phyloP scores from a whole-genome alignment of 2,113 vertebrate species.

The Pollachius pollachius region DNA sequence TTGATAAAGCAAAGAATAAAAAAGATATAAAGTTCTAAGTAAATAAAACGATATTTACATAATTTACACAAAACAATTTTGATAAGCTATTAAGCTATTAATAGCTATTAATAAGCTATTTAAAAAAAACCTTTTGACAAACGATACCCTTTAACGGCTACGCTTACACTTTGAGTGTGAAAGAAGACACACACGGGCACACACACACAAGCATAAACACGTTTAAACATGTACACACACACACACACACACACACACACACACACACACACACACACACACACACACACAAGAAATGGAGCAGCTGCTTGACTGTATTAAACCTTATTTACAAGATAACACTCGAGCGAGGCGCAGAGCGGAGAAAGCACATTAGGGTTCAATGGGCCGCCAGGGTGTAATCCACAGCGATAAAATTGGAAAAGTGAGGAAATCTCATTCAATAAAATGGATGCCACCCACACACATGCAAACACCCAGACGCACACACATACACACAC shows the following conservation, averaged over 20 bases:
- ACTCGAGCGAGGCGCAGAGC: slow-evolving; percentile 45
- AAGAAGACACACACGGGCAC: slow-evolving; percentile 11
- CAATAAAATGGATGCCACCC: slow-evolving; percentile 1
- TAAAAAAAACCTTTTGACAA: no score
- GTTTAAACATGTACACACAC: no score
- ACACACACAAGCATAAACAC: slow-evolving; percentile 7
- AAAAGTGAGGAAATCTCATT: slow-evolving; percentile 45
- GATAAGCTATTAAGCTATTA: no score
- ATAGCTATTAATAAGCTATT: no score
- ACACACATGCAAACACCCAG: slow-evolving; percentile 1
- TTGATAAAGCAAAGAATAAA: no score
- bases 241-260: background rate
- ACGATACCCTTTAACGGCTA: slow-evolving; percentile 33
- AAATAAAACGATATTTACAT: no score
- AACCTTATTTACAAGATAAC: slow-evolving; percentile 67
- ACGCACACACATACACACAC: slow-evolving; percentile 33
- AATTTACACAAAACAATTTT: no score
- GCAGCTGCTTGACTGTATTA: slow-evolving; percentile 44
- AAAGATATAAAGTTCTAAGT: no score
- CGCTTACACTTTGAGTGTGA: slow-evolving; percentile 58
- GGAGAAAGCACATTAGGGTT: slow-evolving; percentile 50
- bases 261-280: slow-evolving; percentile 13
- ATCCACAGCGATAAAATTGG: slow-evolving; percentile 58
- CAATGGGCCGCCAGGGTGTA: slow-evolving; percentile 55
- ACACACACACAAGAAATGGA: slow-evolving; percentile 8